Evolutionary conservation across 2,797 vertebrate genomes (phyloP).

Genomic region (Enteromius argenteus): DNA sequence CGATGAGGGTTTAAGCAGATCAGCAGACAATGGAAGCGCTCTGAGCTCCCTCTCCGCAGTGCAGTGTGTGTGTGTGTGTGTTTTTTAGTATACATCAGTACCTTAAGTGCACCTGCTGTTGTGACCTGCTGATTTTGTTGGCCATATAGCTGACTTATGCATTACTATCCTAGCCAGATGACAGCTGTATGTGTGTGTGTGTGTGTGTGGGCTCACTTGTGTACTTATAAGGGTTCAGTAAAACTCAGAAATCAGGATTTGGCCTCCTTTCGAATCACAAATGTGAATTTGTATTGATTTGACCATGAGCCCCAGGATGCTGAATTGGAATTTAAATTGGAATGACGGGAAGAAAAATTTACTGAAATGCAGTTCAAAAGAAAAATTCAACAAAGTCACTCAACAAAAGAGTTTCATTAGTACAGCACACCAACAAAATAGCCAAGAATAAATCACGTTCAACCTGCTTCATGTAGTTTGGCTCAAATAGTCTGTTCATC

Average conservation of each 20-base stretch:
- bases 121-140: constrained; percentile 46
- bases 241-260: not conserved
- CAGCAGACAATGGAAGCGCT: constrained; percentile 53
- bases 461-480: not conserved
- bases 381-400: not conserved
- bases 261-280: not conserved
- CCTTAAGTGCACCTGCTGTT: constrained; percentile 47
- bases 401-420: not conserved
- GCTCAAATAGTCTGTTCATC: not conserved
- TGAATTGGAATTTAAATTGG: constrained; percentile 3
- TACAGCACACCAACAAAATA: not conserved
- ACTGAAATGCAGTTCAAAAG: not conserved
- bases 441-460: not conserved
- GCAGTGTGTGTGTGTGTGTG: constrained; percentile 28
- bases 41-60: constrained; percentile 40
- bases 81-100: constrained; percentile 14
- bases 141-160: constrained; percentile 46
- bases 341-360: not conserved
- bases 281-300: constrained; percentile 1
- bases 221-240: not conserved
- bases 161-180: constrained; percentile 26
- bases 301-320: not conserved
- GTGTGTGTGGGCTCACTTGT: not conserved
- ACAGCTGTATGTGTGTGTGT: not conserved
- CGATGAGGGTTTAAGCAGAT: constrained; percentile 57